Evolutionary conservation across 30 jellyfish, hydroid and myxozoan species (phyloP), one percentile per base, ranked within the genome.

Genomic region (Cassiopea xamachana): DNA sequence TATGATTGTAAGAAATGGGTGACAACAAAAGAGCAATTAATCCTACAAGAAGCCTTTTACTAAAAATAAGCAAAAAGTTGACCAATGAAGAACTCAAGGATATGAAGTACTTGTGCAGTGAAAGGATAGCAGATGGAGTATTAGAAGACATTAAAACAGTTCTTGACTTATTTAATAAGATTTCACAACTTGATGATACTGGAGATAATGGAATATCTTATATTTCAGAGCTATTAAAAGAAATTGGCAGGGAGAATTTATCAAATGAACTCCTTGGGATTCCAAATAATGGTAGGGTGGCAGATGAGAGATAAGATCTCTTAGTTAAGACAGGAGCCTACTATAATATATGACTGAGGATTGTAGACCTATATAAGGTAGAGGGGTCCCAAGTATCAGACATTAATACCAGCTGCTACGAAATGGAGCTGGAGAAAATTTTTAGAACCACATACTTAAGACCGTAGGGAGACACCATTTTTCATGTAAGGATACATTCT

Each of bases 131-230:
- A 7, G 84, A 50, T 2, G 94, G 94, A 2, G 50, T 1, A 1
- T 48, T 87, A 73, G 85, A 87, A 47, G 48, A 76, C 7, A 49
- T 77, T 2, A 74, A 8, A 16, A 18, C 1, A 0, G 89, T 58
- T 12, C 3, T 75, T 9, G 75, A 77, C 18, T 59, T 87, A 46
- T 87, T 87, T 68, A 48, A 62, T 16, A 62, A 59, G 43, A 76
- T 87, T 60, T 77, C 51, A 17, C 83, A 87, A 39, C 81, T 67
- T 39, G 89, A 62, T 76, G 94, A 60, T 44, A 77, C 83, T 27
- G 84, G 68, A 15, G 89, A 64, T 19, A 46, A 70, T 50, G 89
- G 89, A 12, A 48, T 9, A 12, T 18, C 43, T 1, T 87, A 59
- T 46, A 46, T 87, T 46, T 60, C 89, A 18, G 77, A 75, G 5